Evolutionary conservation across 2,797 vertebrate genomes (phyloP).

Genomic region (Coilia nasus): DNA sequence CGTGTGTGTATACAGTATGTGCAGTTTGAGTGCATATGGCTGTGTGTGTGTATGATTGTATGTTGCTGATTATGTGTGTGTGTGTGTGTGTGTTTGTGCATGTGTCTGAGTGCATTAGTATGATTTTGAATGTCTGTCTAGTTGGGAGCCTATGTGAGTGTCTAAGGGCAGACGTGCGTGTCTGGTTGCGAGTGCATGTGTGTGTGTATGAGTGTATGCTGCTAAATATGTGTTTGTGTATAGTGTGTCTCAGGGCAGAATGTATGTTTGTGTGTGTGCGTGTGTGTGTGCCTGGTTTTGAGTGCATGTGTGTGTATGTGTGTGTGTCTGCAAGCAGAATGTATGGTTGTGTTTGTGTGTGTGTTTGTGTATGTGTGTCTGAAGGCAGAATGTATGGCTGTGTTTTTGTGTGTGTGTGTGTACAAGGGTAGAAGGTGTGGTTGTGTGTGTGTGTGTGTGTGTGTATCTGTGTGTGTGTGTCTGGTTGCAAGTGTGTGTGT

Average conservation of each 20-base stretch:
- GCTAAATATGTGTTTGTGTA: too few relatives aligned
- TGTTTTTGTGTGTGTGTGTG: background rate
- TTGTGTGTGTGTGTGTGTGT: background rate
- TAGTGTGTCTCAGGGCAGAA: background rate
- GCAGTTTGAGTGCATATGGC: background rate
- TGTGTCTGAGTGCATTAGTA: background rate
- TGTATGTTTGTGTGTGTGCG: background rate
- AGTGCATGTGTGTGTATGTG: slow-evolving; percentile 28
- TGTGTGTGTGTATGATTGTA: background rate
- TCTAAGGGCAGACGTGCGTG: too few relatives aligned
- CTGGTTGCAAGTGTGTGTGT: background rate
- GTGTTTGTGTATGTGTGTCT: background rate
- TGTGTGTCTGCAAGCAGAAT: background rate
- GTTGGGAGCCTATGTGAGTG: background rate
- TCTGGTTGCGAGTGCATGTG: background rate
- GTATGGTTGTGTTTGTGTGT: too few relatives aligned
- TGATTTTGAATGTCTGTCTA: background rate
- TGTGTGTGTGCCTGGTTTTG: background rate
- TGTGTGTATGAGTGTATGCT: background rate
- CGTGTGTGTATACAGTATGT: slow-evolving; percentile 9
- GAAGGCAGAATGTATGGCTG: too few relatives aligned
- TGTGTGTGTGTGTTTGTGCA: slow-evolving; percentile 22
- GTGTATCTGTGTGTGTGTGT: slow-evolving; percentile 21
- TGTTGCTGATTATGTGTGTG: background rate
- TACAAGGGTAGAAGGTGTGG: background rate